Evolutionary conservation across 2,888 invertebrate genomes (phyloP), one percentile per base, ranked within the genome.

Genomic region (Pemphredon lugubris): DNA sequence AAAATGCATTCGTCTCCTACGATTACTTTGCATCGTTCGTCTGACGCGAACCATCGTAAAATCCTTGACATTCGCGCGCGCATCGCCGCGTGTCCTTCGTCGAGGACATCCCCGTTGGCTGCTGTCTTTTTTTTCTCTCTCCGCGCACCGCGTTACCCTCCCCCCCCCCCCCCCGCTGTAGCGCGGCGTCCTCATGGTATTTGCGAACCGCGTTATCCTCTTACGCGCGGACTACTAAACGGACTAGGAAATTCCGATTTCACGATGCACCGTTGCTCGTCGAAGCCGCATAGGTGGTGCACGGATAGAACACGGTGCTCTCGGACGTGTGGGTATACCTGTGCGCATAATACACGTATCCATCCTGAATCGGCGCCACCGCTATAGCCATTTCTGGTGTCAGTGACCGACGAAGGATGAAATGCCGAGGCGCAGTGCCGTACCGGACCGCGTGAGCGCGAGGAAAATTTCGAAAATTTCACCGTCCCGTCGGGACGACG

Each of bases 341-440:
- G 16, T 48, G n/a, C 32, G n/a, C 18, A 16, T 48, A 9, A 7
- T 18, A 50, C 42, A 37, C 57, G 47, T 55, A 42, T 26, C 54
- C 47, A 57, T 57, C 65, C 60, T 44, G 73, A 73, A 70, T 65
- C 73, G 73, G 60, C 59, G 73, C 72, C 57, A 37, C 53, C 32
- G 50, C 53, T 61, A 44, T 58, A 73, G 61, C 66, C 39, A 54
- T 66, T 60, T 59, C 70, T 71, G 69, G 70, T 75, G 79, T 79
- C 78, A 75, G 70, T 75, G 78, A 79, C 78, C 78, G 79, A 23
- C 67, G 61, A 74, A 79, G 79, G 78, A 75, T 75, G 67, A 70
- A 79, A 73, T 61, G 58, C 64, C 61, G 67, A 45, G 63, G 34
- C 42, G 58, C 63, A 45, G 39, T 45, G 59, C 54, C 63, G 58